These are phyloP conservation scores for Apogon hyalosoma DNA, from an alignment of 2,797 vertebrate genomes.

Conservation along the genomic window DNA sequence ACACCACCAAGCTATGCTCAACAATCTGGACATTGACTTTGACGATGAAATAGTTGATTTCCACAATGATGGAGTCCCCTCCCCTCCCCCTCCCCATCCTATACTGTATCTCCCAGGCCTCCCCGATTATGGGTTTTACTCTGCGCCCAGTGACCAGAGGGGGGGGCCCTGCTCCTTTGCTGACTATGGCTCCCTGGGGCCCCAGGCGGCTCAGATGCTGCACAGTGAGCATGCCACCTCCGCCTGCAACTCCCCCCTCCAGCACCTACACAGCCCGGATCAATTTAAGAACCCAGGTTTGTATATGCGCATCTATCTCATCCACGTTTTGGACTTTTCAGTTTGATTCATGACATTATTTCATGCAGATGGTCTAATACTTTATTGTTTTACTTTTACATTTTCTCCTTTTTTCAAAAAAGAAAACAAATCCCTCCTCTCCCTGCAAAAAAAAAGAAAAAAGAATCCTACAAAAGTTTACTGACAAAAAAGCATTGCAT, in stretches of 20 bases:
- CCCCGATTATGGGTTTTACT: constrained; percentile 92
- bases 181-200: constrained; percentile 91
- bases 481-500: constrained; percentile 78
- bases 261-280: constrained; percentile 89
- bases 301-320: constrained; percentile 83
- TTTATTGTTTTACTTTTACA: constrained; percentile 29
- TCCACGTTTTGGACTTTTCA: constrained; percentile 75
- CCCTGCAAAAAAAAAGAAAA: constrained; percentile 23
- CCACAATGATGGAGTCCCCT: constrained; percentile 86
- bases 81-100: constrained; percentile 77
- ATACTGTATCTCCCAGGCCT: constrained; percentile 88
- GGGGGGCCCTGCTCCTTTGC: constrained; percentile 90
- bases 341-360: constrained; percentile 77
- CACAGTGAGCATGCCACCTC: constrained; percentile 91
- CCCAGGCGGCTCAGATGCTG: constrained; percentile 91
- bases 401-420: constrained; percentile 61
- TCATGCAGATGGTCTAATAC: constrained; percentile 67
- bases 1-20: constrained; percentile 54
- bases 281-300: constrained; percentile 91
- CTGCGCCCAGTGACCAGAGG: constrained; percentile 90
- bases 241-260: constrained; percentile 87
- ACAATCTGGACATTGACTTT: constrained; percentile 80
- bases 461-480: constrained; percentile 34
- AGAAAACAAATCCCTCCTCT: constrained; percentile 28
- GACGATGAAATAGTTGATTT: constrained; percentile 79